Base-by-base conservation (phyloP, 2,797 vertebrate genomes). In the Sebastes glaucus region DNA sequence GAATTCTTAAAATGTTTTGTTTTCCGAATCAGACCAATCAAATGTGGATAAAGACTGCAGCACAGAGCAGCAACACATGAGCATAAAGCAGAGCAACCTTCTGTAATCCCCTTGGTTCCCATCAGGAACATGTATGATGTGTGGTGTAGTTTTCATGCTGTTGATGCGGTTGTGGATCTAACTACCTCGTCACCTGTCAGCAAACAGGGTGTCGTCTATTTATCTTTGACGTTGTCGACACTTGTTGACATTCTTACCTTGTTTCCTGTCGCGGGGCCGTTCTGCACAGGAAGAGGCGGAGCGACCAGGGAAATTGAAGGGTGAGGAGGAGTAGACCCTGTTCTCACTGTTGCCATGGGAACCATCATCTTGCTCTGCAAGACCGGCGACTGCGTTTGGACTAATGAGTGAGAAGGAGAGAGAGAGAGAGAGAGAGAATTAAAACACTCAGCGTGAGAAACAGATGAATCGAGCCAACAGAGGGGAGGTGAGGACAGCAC, bases 311-410 rank as follows among this genome's bases (percentile, higher is more conserved):
- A 97, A 81, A 98, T 93, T 11, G 94, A 86, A 55, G 95, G 95
- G 81, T 95, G 95, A 82, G 93, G 95, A 93, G 93, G 94, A 86
- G 96, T 95, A 77, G 96, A 95, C 71, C 95, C 96, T n/a, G 96
- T 93, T 86, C 96, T 95, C 80, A 97, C 95, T 32, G 97, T 96
- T n/a, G 96, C 96, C 96, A 98, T 94, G 84, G 97, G 96, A 94
- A 98, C 97, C 80, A 97, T 85, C 96, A 97, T 96, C 93, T 97
- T 97, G 93, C 94, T 97, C 91, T 96, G 96, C 92, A 97, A 95
- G 86, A 96, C 96, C 2, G 97, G 96, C 65, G 97, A 97, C 90
- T 96, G 95, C 2, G 96, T 95, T 95, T 97, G 97, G 91, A 96
- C 97, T 94, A 90, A 80, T 74, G 76, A 87, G 74, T 46, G 85